Percentiles rank a stretch among this genome's conserved stretches.
These are phyloP conservation scores for Chalcosyrphus nemorum DNA, from an alignment of 2,888 invertebrate genomes.

Conservation along the genomic window DNA sequence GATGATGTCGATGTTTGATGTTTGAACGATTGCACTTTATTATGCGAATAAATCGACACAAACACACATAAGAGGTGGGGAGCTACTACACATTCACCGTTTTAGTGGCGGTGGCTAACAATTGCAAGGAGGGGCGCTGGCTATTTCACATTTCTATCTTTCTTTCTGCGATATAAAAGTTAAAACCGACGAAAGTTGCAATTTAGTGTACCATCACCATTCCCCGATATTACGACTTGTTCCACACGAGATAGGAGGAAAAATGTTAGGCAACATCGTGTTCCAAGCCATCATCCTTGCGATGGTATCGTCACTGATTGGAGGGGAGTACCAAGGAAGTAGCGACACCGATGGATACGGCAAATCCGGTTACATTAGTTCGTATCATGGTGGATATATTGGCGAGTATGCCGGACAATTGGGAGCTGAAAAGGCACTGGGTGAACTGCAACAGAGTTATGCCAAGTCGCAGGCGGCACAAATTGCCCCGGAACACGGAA, in stretches of 20 bases:
- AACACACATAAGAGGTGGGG: too few species aligned
- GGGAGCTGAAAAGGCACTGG: conserved; percentile 46
- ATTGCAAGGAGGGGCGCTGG: conserved; percentile 27
- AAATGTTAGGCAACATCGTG: conserved; percentile 42
- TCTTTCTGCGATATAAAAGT: conserved; percentile 62
- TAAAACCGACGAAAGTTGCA: conserved; percentile 54
- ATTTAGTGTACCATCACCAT: conserved; percentile 59
- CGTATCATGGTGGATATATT: conserved; percentile 39
- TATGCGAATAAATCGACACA: conserved; percentile 25
- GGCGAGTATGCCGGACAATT: conserved; percentile 60
- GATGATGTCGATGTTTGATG: conserved; percentile 34
- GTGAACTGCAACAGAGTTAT: conserved; percentile 50
- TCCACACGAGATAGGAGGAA: neutral
- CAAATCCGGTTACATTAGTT: conserved; percentile 44
- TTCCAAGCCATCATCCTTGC: conserved; percentile 43
- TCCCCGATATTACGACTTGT: conserved; percentile 35
- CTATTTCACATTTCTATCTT: conserved; percentile 37
- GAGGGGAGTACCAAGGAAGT: conserved; percentile 52
- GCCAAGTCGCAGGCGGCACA: conserved; percentile 9
- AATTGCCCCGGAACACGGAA: conserved; percentile 64
- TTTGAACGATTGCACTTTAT: conserved; percentile 35
- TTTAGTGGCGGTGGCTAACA: too few species aligned
- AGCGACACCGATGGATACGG: conserved; percentile 25
- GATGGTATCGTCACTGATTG: conserved; percentile 28
- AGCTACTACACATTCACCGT: conserved; percentile 8